Base-by-base conservation (phyloP, 53 echinoderm and acorn worm species). In the Patiria pectinifera region DNA sequence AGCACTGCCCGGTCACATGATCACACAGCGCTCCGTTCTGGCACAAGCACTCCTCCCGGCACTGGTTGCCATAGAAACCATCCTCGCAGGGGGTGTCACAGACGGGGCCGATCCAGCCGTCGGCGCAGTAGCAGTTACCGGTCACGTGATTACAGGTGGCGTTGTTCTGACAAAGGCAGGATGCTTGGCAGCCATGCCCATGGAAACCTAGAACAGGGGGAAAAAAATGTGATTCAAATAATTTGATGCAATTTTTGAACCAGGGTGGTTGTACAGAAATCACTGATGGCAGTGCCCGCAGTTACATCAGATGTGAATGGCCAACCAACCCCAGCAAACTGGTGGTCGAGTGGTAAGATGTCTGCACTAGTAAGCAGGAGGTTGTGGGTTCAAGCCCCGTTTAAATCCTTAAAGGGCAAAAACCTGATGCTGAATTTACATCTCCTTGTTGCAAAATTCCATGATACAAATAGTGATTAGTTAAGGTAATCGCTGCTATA, bases 41-140 rank as follows among this genome's bases (percentile, higher is more conserved):
- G 71, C 95, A 96, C 7, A 58, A 47, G 15, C 95, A 96, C 6
- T 74, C 82, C 59, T 60, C 82, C 45, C 47, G 47, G 70, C 93
- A 95, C 59, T 86, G 44, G 18, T 72, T 18, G 2, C 94, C 96
- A 62, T 91, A 92, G 83, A 71, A 87, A 80, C 97, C 95, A 14
- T 83, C 47, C 7, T 48, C 77, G 62, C 97, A 97, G 1, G 86
- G 45, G 16, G 58, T 61, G 24, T 63, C 71, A 66, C 96, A 96
- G 48, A 82, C n/a, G 0, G 45, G 72, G 25, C 95, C 95, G 12
- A 76, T 84, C 94, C 94, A 96, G 25, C 97, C 97, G 13, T 82
- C 76, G 11, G 82, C 69, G 82, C 97, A 97, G 16, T 89, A 93
- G 71, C 97, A 97, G 85, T 91, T 86, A n/a, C 97, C 97, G 1